phyloP scores from a whole-genome alignment of 2,113 vertebrate genomes.

The Corythornis cristatus region DNA sequence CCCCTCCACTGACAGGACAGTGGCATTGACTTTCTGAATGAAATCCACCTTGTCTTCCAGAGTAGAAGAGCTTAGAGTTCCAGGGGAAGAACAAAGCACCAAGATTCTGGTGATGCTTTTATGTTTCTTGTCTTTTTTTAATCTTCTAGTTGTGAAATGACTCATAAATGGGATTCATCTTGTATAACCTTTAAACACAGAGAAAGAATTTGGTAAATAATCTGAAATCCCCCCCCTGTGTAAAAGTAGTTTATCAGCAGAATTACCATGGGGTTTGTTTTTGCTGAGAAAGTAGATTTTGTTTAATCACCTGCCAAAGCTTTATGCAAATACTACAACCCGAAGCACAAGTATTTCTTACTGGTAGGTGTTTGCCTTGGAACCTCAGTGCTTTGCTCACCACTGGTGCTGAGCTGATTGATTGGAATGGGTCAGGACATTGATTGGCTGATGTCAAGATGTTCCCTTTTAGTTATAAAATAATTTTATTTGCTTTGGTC shows the following conservation, averaged over 20 bases:
- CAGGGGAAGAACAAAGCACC: neutral
- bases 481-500: too few relatives aligned
- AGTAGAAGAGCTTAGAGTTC: neutral
- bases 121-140: neutral
- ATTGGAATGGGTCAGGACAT: neutral
- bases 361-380: conserved; percentile 28
- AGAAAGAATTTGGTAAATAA: conserved; percentile 32
- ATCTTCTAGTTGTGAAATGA: neutral
- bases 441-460: neutral
- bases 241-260: conserved; percentile 30
- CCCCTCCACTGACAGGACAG: neutral
- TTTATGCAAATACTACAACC: conserved; percentile 55
- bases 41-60: neutral
- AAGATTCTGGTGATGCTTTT: neutral
- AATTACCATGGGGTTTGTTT: conserved; percentile 37
- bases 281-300: conserved; percentile 33
- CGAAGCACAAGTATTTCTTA: conserved; percentile 19
- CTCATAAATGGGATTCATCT: conserved; percentile 16
- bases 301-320: conserved; percentile 56
- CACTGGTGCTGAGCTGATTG: conserved; percentile 31
- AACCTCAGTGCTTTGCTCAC: neutral
- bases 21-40: neutral
- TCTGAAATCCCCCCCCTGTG: neutral
- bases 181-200: conserved; percentile 19
- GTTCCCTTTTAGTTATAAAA: neutral